Percentiles rank a stretch among this genome's conserved stretches.
Conservation (phyloP, 2,113 vertebrate genomes). For the Larimichthys polyactis region DNA sequence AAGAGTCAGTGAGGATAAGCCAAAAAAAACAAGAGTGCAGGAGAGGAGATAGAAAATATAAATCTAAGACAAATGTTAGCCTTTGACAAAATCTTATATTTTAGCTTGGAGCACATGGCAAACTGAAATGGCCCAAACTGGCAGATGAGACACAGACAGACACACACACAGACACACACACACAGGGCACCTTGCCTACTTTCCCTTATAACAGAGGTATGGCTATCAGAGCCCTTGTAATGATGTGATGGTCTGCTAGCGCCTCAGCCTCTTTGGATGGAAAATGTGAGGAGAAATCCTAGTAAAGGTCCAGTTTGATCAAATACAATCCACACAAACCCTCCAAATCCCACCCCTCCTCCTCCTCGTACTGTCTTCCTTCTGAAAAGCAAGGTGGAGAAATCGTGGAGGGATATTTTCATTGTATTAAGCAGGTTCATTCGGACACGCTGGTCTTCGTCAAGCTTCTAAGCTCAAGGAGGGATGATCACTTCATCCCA, state of each 20-base stretch:
- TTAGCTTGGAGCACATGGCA: slow-evolving; percentile 25
- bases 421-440: slow-evolving; percentile 50
- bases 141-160: slow-evolving; percentile 27
- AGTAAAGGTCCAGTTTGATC: slow-evolving; percentile 71
- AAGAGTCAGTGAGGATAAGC: background rate
- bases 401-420: slow-evolving; percentile 48
- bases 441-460: slow-evolving; percentile 44
- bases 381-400: slow-evolving; percentile 47
- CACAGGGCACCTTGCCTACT: slow-evolving; percentile 63
- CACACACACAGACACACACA: slow-evolving; percentile 20
- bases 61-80: slow-evolving; percentile 35
- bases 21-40: background rate
- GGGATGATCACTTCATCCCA: slow-evolving; percentile 58
- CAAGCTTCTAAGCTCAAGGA: slow-evolving; percentile 51
- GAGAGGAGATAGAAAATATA: background rate
- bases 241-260: slow-evolving; percentile 85
- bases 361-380: background rate
- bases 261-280: slow-evolving; percentile 67
- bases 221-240: slow-evolving; percentile 73
- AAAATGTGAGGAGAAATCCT: slow-evolving; percentile 75
- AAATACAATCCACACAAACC: slow-evolving; percentile 64
- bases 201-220: slow-evolving; percentile 72
- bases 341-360: slow-evolving; percentile 26
- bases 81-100: slow-evolving; percentile 40
- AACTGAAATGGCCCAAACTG: slow-evolving; percentile 25